These are phyloP conservation scores for Tetragnatha versicolor DNA, from an alignment of 1,140 invertebrate species.

Conservation along the genomic window DNA sequence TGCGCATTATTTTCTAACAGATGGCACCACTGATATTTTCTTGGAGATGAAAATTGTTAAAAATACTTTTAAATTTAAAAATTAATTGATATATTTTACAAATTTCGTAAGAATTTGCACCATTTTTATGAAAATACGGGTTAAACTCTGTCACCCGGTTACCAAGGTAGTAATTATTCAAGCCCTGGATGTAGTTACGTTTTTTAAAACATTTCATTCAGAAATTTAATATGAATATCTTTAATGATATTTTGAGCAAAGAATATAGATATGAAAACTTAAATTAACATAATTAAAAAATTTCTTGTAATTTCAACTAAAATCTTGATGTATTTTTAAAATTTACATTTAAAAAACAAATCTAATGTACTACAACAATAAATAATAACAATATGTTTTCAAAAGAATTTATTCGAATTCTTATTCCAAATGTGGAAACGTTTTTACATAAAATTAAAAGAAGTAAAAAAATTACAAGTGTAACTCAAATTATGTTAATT, in stretches of 20 bases:
- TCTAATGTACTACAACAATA: background rate
- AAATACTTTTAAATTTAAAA: background rate
- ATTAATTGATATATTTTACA: background rate
- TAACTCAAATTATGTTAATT: background rate
- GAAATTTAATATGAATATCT: background rate
- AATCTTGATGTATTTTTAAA: background rate
- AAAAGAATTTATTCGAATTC: background rate
- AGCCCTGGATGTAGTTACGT: background rate
- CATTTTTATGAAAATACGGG: background rate
- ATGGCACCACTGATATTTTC: background rate
- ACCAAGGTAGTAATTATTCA: no score
- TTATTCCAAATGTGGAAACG: background rate
- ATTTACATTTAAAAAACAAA: background rate
- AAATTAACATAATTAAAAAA: background rate
- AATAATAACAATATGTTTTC: background rate
- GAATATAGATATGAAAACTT: background rate
- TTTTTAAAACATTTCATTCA: background rate
- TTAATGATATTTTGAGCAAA: background rate
- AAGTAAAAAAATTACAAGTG: background rate
- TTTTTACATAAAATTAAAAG: background rate
- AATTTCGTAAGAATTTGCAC: background rate
- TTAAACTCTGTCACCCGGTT: background rate
- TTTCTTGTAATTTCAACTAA: background rate
- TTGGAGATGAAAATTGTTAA: background rate
- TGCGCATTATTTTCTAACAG: background rate